A percentile compares a stretch with the other conserved stretches of the same genome.
Evolutionary conservation across 2,797 vertebrate genomes (phyloP).

Genomic region (Gallinago nigripennis): DNA sequence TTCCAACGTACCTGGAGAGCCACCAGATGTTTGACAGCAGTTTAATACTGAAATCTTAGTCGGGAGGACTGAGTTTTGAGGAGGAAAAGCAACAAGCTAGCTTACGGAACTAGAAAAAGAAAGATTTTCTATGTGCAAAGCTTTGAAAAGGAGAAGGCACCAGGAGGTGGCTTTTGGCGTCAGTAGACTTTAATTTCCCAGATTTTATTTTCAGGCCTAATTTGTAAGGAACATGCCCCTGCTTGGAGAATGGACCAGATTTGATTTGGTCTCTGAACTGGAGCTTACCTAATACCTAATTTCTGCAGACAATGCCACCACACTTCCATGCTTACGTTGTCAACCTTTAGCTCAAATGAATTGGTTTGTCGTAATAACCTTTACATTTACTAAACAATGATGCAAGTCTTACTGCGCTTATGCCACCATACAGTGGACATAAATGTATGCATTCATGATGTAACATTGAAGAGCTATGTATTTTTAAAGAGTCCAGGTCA

Average conservation of each 20-base stretch:
- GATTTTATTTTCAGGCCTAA: not conserved
- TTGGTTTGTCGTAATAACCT: not conserved
- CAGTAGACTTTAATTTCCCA: not conserved
- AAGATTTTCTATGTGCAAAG: not conserved
- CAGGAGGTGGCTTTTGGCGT: not conserved
- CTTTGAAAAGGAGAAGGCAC: not conserved
- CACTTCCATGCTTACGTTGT: not conserved
- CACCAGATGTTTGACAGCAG: not conserved
- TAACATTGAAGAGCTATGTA: not conserved
- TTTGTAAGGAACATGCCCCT: not conserved
- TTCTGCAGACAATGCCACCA: not conserved
- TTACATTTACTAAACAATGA: not conserved
- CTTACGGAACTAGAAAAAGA: not conserved
- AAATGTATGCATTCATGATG: not conserved
- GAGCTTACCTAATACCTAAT: not conserved
- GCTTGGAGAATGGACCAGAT: not conserved
- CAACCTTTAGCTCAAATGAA: not conserved
- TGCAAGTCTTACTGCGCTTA: not conserved
- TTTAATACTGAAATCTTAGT: not conserved
- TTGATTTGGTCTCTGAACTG: not conserved
- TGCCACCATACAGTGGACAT: not conserved
- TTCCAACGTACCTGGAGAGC: not conserved
- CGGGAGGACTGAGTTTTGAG: not conserved
- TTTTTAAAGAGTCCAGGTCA: not conserved
- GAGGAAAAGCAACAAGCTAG: not conserved